Evolutionary conservation across 2,113 vertebrate species (phyloP), one percentile per base, ranked within the genome.

Genomic region (Plotosus lineatus): DNA sequence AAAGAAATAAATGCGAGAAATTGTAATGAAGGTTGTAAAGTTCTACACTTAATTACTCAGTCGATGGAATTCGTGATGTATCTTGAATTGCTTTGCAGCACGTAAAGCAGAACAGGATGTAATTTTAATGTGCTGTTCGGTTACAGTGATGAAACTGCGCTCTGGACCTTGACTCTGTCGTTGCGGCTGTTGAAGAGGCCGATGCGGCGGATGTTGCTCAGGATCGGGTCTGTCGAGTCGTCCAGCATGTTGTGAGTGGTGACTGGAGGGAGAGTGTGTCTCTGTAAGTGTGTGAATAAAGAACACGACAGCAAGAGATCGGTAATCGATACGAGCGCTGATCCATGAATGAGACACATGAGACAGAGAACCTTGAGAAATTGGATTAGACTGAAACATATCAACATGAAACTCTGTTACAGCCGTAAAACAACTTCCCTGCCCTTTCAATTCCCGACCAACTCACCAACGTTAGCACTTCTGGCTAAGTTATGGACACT

Each of bases 221-320:
- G 95, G 83, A 99, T 97, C 1, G 97, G 97, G 79, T 99, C 98
- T 0, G 90, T 91, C 55, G 93, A 80, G 83, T 99, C 97, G 0
- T 99, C 96, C 6, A 95, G 91, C 95, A 99, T 97, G 91, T 98
- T 99, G 92, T 99, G 98, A 4, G 98, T 99, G 61, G 97, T 99
- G 85, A 99, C 95, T 6, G 98, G 98, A n/a, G 98, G 97, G 76
- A 99, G 89, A 58, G 91, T 91, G 76, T 97, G 96, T 89, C 98
- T 91, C 98, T 99, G 88, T 11, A 48, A 38, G 76, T 40, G 46
- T 83, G 72, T 56, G 80, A 63, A 26, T 42, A 44, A 50, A 15
- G 38, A 68, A 73, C 17, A 68, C 12, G 58, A 76, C 60, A 79
- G 50, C 17, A 23, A 53, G 51, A 82, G 50, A 80, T 48, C 3